Base-by-base conservation (phyloP, 2,888 invertebrate genomes). In the Drosophila diplacantha region DNA sequence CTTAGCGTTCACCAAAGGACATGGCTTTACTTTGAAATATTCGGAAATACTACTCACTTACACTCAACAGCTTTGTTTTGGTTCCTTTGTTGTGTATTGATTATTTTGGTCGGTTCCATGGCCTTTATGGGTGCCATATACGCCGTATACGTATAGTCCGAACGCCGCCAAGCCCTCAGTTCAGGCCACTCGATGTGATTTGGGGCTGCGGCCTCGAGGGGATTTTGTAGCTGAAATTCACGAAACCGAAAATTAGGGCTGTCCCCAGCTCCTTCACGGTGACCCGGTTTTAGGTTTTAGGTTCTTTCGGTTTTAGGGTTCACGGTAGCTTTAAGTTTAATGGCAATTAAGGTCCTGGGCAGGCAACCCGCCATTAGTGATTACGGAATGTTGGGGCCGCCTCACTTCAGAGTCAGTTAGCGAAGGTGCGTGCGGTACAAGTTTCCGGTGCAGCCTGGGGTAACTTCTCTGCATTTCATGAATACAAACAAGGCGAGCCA, bases 241-340 rank as follows among this genome's bases (percentile, higher is more conserved):
- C 61, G 69, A 51, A 46, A 59, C 50, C 43, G n/a, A 44, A 68
- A 64, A 63, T 39, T 63, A 64, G 50, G 52, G 11, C 60, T 64
- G 39, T 58, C 44, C 58, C 58, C 61, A 44, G 37, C 61, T 60
- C 39, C 53, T 41, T 65, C 18, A 22, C 31, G 22, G 34, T 64
- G 65, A 64, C 60, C 52, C 65, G 39, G 29, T 60, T 60, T 35
- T 41, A 34, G 57, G 60, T 59, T 60, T 34, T 59, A 26, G 32
- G 29, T 39, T 39, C 20, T 38, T 39, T 39, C 14, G n/a, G 43
- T 46, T 18, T 46, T 44, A n/a, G 52, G 46, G 18, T 52, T 20
- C 29, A 35, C 61, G 24, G 44, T 18, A 61, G 58, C 58, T 58
- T 58, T 58, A 60, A 58, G 35, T 58, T 58, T 58, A 58, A 58